Conservation (phyloP, 1,140 invertebrate genomes). For the Helicoverpa zea region DNA sequence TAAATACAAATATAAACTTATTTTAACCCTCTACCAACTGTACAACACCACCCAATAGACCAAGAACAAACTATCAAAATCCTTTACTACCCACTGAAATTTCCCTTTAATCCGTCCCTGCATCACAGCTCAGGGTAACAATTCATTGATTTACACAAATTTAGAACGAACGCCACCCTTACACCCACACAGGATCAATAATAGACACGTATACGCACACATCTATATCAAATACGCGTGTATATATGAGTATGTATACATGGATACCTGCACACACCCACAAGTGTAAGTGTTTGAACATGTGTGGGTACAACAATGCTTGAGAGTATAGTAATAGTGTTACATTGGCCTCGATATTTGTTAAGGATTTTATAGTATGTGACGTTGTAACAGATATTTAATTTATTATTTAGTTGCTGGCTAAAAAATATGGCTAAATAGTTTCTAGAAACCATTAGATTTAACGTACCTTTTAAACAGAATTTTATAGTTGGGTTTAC, state of each 20-base stretch:
- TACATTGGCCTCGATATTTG: background rate
- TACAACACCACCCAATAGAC: background rate
- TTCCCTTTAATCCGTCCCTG: constrained; percentile 5
- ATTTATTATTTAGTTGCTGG: no score
- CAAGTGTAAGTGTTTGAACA: background rate
- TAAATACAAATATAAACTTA: background rate
- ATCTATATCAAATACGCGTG: background rate
- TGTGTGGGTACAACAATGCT: background rate
- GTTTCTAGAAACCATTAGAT: no score
- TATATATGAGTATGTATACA: background rate
- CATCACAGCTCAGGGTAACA: background rate
- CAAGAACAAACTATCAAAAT: background rate
- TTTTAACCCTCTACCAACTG: background rate
- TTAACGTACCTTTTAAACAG: no score
- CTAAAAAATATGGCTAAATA: no score
- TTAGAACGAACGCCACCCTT: constrained; percentile 20
- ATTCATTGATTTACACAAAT: constrained; percentile 50
- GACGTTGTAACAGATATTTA: no score
- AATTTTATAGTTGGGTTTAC: no score
- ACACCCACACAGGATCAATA: constrained; percentile 35
- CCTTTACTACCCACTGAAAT: background rate
- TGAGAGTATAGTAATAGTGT: constrained; percentile 2
- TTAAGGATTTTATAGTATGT: no score
- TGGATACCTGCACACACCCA: background rate
- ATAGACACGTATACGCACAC: background rate